Percentiles rank a stretch among this genome's conserved stretches.
Conservation (phyloP, 2,888 invertebrate genomes). For the Philereme vetulata region DNA sequence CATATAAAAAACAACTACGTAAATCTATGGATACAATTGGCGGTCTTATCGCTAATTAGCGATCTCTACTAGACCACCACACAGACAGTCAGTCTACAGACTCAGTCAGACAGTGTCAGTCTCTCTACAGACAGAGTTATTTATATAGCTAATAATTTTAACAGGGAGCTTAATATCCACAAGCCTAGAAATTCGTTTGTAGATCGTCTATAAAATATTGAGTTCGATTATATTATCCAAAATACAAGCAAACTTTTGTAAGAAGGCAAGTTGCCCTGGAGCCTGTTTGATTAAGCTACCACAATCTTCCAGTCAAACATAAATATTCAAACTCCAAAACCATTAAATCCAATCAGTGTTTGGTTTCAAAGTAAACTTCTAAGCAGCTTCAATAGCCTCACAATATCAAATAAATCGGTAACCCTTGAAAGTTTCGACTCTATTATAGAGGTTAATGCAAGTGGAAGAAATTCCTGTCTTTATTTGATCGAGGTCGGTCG, state of each 20-base stretch:
- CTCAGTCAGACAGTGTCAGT: too few species aligned
- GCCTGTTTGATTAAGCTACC: neutral
- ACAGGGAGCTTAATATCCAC: too few species aligned
- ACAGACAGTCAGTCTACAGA: too few species aligned
- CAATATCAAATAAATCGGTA: slow-evolving; percentile 25
- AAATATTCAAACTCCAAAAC: slow-evolving; percentile 13
- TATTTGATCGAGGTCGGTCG: slow-evolving; percentile 53
- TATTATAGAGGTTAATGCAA: slow-evolving; percentile 52
- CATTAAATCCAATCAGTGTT: slow-evolving; percentile 26
- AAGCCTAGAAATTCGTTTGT: too few species aligned
- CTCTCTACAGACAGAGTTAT: too few species aligned
- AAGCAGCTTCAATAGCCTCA: slow-evolving; percentile 20
- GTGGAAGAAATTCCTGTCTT: slow-evolving; percentile 53
- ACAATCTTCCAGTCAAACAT: slow-evolving; percentile 2
- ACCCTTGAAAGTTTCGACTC: slow-evolving; percentile 43
- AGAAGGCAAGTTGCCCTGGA: neutral
- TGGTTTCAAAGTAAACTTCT: slow-evolving; percentile 28
- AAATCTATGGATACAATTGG: too few species aligned
- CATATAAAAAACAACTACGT: too few species aligned
- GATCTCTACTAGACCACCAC: too few species aligned
- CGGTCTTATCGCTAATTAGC: too few species aligned
- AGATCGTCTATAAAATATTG: too few species aligned
- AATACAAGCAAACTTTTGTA: neutral
- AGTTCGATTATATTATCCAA: too few species aligned
- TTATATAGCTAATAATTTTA: too few species aligned